Conservation (phyloP, 2,888 invertebrate species). For the Spilarctia lutea region DNA sequence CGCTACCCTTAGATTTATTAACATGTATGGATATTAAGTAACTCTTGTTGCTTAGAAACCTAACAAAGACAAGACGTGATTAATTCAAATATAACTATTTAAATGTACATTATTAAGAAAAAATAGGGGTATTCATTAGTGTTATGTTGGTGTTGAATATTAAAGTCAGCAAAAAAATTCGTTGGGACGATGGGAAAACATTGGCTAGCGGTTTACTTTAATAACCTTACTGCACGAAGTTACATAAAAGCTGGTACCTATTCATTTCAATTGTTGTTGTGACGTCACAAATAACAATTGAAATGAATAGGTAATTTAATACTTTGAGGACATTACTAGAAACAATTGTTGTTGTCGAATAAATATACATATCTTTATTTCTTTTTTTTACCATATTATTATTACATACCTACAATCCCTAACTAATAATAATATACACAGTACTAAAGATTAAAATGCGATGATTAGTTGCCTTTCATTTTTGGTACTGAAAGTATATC, state of each 20-base stretch:
- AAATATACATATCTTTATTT: no score
- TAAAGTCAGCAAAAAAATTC: background rate
- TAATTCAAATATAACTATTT: background rate
- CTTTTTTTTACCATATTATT: no score
- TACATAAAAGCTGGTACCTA: background rate
- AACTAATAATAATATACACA: background rate
- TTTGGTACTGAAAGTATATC: no score
- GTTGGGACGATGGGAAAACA: background rate
- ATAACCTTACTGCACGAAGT: background rate
- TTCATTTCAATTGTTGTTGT: no score
- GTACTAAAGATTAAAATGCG: no score
- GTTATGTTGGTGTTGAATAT: background rate
- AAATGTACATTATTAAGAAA: background rate
- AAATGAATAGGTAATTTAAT: background rate
- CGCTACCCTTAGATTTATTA: background rate
- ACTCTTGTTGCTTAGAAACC: background rate
- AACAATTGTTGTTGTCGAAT: background rate
- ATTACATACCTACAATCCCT: background rate
- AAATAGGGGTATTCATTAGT: no score
- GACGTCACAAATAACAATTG: background rate
- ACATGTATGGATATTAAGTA: background rate
- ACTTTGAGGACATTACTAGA: background rate
- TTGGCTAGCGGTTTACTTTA: background rate
- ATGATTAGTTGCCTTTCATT: no score
- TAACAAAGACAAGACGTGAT: background rate